Evolutionary conservation across 2,797 vertebrate species (phyloP), one percentile per base, ranked within the genome.

Genomic region (Brachymystax lenok): DNA sequence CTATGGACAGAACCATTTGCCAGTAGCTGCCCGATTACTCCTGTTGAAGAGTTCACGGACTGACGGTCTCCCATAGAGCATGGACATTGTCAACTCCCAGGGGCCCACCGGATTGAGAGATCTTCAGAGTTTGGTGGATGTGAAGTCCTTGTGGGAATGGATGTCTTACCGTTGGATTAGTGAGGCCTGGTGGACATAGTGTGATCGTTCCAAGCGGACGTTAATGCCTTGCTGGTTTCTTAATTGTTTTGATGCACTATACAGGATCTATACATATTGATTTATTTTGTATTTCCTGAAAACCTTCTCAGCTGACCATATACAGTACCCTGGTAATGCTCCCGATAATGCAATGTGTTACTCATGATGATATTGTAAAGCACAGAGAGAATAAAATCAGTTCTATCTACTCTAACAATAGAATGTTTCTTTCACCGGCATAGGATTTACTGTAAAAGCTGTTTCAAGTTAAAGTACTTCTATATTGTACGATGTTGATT

Each of bases 361-460:
- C 27, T 30, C 16, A 7, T 68, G 28, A 33, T 33, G 13, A 68
- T 30, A 68, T 17, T 35, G 13, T 68, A 27, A 27, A 63, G 24
- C 8, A 21, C 64, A 4, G 61, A 85, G 69, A 3, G 56, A 72
- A 52, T 72, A 4, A 4, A 73, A 30, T 28, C 14, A 33, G 66
- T 19, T 68, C 28, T 19, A 6, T 68, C n/a, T 90, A 86, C 79
- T 83, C 16, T 64, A 77, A 82, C 81, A 83, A 77, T 71, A 76
- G 16, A 19, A 68, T 28, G 68, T 78, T 35, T 66, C 40, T 81
- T 76, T 17, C 76, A 74, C 75, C 24, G 54, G 63, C 33, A 51
- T 59, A 82, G 67, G 67, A 54, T 7, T 67, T 77, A 82, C 51
- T 90, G 87, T 91, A 89, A 86, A 92, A 79, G 28, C 19, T 27